Evolutionary conservation across 2,113 vertebrate genomes (phyloP), one percentile per base, ranked within the genome.

Genomic region (Thryonomys swinderianus): DNA sequence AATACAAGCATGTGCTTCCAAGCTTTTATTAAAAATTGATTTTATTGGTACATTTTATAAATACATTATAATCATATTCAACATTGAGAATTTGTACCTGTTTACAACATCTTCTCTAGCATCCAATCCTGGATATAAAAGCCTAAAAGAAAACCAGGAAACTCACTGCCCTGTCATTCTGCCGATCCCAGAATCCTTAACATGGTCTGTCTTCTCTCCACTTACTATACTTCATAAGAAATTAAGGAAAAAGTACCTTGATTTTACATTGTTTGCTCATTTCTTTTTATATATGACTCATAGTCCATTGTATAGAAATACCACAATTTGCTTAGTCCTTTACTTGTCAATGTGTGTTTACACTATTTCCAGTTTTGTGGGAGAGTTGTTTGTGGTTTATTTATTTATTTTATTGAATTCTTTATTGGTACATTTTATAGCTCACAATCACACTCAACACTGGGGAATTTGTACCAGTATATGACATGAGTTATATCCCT

Each of bases 341-440:
- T n/a, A n/a, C 81, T 45, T 91, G n/a, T 69, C n/a, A 32, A n/a
- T 61, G 55, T 82, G 62, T 45, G 59, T 85, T 78, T 95, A 82
- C 59, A 79, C 83, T 85, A 14, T 61, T 89, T 92, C 74, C n/a
- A n/a, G 5, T 45, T 66, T 71, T 53, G 2, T 42, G 21, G 37
- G 40, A 4, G 40, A 12, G 21, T 73, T 42, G 69, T n/a, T n/a
- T n/a, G n/a, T n/a, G n/a, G n/a, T n/a, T n/a, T n/a, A n/a, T n/a
- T n/a, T n/a, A n/a, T n/a, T n/a, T n/a, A n/a, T n/a, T n/a, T n/a
- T n/a, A n/a, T n/a, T n/a, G n/a, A n/a, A n/a, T n/a, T n/a, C n/a
- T n/a, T n/a, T n/a, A n/a, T n/a, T n/a, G n/a, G n/a, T n/a, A n/a
- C n/a, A n/a, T n/a, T n/a, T n/a, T n/a, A n/a, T n/a, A n/a, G n/a